Conservation (phyloP, 2,113 vertebrate genomes). For the Antigone vipio region DNA sequence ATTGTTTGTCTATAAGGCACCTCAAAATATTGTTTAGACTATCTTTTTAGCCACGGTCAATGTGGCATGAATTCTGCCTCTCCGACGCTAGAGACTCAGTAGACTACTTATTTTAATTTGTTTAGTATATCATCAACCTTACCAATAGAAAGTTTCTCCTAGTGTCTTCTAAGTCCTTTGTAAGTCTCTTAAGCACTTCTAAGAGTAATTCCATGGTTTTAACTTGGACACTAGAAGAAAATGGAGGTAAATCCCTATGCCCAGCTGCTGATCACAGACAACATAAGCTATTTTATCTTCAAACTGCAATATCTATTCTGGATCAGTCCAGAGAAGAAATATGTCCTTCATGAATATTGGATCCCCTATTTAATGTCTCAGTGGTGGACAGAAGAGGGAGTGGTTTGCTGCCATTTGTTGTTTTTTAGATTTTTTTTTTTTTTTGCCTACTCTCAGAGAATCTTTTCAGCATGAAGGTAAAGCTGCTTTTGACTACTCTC, state of each 20-base stretch:
- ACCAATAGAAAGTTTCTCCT: not conserved
- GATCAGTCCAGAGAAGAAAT: not conserved
- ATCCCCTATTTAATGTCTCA: not conserved
- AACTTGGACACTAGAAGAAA: not conserved
- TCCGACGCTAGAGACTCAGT: not conserved
- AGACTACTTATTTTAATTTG: not conserved
- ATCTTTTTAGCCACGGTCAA: not conserved
- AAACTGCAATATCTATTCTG: not conserved
- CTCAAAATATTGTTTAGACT: not conserved
- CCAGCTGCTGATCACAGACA: not conserved
- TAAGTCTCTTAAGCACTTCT: not conserved
- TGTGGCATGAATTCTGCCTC: not conserved
- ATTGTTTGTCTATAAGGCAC: not conserved
- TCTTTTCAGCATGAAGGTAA: not conserved
- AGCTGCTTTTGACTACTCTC: not conserved
- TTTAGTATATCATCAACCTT: not conserved
- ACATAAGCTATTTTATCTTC: not conserved
- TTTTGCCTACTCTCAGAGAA: not conserved
- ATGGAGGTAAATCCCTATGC: not conserved
- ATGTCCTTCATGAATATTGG: not conserved
- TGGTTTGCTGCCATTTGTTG: not conserved
- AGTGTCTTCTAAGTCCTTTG: not conserved
- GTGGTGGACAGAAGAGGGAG: not conserved
- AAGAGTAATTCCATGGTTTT: not conserved
- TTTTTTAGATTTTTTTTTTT: not conserved